These are phyloP conservation scores for Ispidina lecontei DNA, from an alignment of 2,797 vertebrate genomes.

Conservation along the genomic window DNA sequence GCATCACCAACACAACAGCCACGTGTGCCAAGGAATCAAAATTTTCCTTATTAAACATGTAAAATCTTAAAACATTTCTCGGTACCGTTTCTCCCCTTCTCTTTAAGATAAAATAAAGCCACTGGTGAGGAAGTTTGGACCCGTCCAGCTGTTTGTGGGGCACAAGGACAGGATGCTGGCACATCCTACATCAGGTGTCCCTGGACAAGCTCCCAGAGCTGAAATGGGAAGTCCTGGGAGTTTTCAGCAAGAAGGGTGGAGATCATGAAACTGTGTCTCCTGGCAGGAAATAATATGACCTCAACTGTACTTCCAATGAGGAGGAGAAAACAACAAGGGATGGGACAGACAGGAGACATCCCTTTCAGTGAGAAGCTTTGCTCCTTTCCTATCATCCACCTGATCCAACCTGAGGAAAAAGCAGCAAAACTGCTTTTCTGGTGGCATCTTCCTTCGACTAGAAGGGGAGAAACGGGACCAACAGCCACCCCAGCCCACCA, in stretches of 20 bases:
- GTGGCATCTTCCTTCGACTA: background rate
- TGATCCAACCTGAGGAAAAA: background rate
- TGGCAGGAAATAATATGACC: background rate
- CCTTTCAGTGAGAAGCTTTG: background rate
- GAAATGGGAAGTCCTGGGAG: background rate
- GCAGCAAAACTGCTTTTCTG: background rate
- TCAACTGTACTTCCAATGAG: background rate
- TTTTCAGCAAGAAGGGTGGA: constrained; percentile 3
- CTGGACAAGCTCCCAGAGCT: background rate
- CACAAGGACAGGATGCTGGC: background rate
- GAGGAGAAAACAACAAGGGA: background rate
- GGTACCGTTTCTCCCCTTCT: constrained; percentile 31
- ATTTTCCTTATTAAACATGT: background rate
- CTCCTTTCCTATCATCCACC: rapidly evolving
- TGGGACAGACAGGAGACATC: background rate
- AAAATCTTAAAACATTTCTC: background rate
- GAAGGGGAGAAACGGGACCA: constrained; percentile 12
- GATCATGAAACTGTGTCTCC: background rate
- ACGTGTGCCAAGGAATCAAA: background rate
- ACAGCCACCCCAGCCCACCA: rapidly evolving
- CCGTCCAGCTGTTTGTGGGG: background rate
- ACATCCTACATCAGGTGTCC: background rate
- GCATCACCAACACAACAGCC: background rate
- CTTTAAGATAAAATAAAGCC: background rate
- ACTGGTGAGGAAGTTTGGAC: background rate